Conservation (phyloP, 1,140 invertebrate species). For the Conus ventricosus region DNA sequence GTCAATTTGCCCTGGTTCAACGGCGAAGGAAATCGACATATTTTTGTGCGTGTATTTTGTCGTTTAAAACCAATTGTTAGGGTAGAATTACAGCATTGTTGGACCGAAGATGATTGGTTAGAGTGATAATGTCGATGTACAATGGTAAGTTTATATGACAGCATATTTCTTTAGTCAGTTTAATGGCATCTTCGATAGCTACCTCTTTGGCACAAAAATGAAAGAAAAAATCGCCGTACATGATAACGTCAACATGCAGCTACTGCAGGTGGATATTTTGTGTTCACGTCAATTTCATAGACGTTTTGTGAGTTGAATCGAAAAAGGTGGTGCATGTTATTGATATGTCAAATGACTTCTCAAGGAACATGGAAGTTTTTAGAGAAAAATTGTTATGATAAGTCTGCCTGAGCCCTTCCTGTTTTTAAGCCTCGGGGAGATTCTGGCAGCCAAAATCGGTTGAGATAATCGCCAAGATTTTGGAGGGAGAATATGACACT, state of each 20-base stretch:
- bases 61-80: background rate
- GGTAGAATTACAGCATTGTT: background rate
- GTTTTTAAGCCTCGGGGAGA: no score
- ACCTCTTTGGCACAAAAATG: background rate
- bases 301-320: no score
- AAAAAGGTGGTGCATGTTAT: no score
- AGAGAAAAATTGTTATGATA: no score
- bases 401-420: no score
- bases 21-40: conserved; percentile 6
- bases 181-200: background rate
- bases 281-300: background rate
- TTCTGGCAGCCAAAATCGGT: no score
- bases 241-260: background rate
- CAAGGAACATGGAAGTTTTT: no score
- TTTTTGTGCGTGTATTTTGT: background rate
- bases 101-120: background rate
- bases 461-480: no score
- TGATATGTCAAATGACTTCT: no score
- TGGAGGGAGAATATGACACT: no score
- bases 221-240: background rate
- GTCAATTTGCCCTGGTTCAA: background rate
- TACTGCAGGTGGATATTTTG: background rate
- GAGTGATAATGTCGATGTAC: background rate
- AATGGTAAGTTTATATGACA: background rate
- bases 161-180: background rate